These are phyloP conservation scores for Sitophilus oryzae DNA, from an alignment of 1,140 invertebrate genomes.

Conservation along the genomic window DNA sequence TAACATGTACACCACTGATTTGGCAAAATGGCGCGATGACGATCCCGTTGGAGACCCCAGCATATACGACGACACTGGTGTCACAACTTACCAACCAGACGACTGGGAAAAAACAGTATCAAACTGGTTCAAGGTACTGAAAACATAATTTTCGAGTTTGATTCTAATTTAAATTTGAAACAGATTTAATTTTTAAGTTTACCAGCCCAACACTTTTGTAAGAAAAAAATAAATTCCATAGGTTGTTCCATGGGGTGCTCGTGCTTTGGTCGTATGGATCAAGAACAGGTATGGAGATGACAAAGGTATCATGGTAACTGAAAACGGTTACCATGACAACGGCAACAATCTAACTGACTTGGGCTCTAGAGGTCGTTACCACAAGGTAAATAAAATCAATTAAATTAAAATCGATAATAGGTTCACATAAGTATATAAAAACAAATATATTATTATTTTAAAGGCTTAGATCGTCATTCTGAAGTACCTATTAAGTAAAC, in stretches of 20 bases:
- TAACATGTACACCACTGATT: background rate
- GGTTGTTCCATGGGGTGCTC: conserved; percentile 52
- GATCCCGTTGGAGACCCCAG: background rate
- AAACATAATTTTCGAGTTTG: background rate
- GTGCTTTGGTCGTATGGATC: conserved; percentile 55
- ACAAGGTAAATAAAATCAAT: conserved; percentile 7
- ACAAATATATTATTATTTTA: background rate
- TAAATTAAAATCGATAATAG: background rate
- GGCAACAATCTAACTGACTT: conserved; percentile 14
- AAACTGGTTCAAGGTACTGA: conserved; percentile 1
- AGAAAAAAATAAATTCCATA: conserved; percentile 21
- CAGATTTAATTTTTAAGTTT: background rate
- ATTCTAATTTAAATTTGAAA: background rate
- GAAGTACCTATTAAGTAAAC: background rate
- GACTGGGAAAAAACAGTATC: background rate
- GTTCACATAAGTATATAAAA: background rate
- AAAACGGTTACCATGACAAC: conserved; percentile 57
- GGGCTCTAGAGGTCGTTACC: conserved; percentile 11
- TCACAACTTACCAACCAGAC: background rate
- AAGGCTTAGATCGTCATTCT: background rate
- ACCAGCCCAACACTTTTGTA: background rate
- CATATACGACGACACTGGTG: background rate
- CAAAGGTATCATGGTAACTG: conserved; percentile 54
- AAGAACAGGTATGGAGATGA: conserved; percentile 54
- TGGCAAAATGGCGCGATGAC: background rate